phyloP scores from a whole-genome alignment of 2,888 invertebrate genomes.

The Aplocera efformata region DNA sequence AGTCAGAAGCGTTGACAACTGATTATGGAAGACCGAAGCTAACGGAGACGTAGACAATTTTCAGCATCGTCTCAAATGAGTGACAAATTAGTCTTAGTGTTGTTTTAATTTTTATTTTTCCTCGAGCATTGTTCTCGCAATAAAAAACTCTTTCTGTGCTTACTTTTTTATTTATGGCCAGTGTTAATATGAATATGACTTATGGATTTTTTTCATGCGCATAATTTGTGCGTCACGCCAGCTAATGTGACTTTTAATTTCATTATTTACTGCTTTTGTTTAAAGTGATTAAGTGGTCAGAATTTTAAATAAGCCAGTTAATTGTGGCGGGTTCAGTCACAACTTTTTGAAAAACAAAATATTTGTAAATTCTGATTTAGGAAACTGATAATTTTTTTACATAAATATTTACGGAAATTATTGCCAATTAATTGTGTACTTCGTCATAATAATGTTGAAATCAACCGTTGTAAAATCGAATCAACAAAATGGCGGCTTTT shows the following conservation, averaged over 20 bases:
- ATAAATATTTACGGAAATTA: too few species aligned
- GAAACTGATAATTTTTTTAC: slow-evolving; percentile 18
- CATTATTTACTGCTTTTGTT: slow-evolving; percentile 69
- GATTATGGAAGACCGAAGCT: slow-evolving; percentile 52
- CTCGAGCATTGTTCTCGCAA: slow-evolving; percentile 47
- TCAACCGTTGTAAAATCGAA: too few species aligned
- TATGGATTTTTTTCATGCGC: slow-evolving; percentile 55
- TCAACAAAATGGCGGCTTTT: too few species aligned
- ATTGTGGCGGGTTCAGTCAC: slow-evolving; percentile 16
- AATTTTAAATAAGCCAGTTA: slow-evolving; percentile 14
- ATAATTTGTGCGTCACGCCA: slow-evolving; percentile 54
- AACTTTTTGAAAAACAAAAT: slow-evolving; percentile 28
- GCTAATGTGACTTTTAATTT: slow-evolving; percentile 57
- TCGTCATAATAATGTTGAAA: too few species aligned
- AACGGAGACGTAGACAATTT: slow-evolving; percentile 55
- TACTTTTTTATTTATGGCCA: slow-evolving; percentile 48
- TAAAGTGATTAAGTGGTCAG: slow-evolving; percentile 26
- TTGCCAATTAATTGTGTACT: too few species aligned
- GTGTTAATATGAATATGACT: slow-evolving; percentile 54
- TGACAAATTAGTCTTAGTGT: slow-evolving; percentile 58
- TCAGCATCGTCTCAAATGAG: slow-evolving; percentile 51
- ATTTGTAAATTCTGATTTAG: slow-evolving; percentile 22
- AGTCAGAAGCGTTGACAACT: slow-evolving; percentile 60
- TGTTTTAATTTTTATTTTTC: slow-evolving; percentile 40
- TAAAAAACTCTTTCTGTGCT: slow-evolving; percentile 36